Percentiles rank a stretch among this genome's conserved stretches.
These are phyloP conservation scores for Pimephales promelas DNA, from an alignment of 2,113 vertebrate genomes.

Conservation along the genomic window DNA sequence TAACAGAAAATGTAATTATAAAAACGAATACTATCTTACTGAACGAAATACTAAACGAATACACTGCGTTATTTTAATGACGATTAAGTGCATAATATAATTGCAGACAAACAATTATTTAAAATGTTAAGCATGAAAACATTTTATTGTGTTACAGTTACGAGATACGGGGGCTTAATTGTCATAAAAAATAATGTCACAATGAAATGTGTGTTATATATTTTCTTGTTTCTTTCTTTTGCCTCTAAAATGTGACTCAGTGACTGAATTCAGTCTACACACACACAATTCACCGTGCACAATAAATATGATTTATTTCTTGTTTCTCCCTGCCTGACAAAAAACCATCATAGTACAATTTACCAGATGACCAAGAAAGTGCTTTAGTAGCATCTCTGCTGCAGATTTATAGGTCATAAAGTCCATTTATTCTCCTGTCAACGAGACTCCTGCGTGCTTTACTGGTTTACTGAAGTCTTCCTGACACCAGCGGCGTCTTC, in stretches of 20 bases:
- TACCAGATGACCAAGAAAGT: not conserved
- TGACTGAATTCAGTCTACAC: not conserved
- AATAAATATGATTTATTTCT: not conserved
- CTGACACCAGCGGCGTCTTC: not conserved
- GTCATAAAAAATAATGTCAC: not conserved
- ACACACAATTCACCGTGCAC: not conserved
- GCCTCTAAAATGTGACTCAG: not conserved
- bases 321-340: not conserved
- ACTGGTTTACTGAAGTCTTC: conserved; percentile 8
- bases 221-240: not conserved
- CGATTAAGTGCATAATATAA: not conserved
- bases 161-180: not conserved
- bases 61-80: no score
- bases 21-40: no score
- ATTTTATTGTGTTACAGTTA: not conserved
- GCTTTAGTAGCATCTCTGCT: not conserved
- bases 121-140: no score
- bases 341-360: not conserved
- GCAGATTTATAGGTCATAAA: conserved; percentile 1
- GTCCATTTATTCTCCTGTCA: conserved; percentile 17
- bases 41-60: no score
- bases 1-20: no score
- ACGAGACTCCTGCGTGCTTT: not conserved
- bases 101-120: no score
- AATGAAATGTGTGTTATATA: not conserved